Evolutionary conservation across 2,113 vertebrate genomes (phyloP).

Genomic region (Phodopus roborovskii): DNA sequence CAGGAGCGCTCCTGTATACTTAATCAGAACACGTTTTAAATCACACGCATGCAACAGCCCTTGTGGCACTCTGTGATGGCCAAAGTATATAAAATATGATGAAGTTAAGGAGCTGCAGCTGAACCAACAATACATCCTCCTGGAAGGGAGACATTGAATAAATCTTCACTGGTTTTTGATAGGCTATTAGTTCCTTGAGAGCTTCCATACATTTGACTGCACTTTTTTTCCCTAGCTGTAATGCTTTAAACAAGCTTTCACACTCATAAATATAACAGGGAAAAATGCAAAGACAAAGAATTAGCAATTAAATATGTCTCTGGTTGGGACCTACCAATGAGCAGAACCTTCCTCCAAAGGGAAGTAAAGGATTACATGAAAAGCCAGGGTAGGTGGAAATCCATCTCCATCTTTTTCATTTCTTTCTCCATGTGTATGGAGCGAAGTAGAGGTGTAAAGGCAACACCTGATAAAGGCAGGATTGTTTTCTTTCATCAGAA

Average conservation of each 20-base stretch:
- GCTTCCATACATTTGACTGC: constrained; percentile 77
- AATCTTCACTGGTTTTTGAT: constrained; percentile 85
- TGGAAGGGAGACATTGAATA: constrained; percentile 86
- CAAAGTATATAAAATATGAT: constrained; percentile 87
- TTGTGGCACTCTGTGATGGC: constrained; percentile 84
- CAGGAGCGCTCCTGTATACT: constrained; percentile 80
- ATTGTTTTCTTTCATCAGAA: constrained; percentile 53
- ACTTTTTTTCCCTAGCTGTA: constrained; percentile 73
- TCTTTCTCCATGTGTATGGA: constrained; percentile 32
- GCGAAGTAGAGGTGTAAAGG: neutral
- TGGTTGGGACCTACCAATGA: constrained; percentile 66
- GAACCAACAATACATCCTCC: constrained; percentile 88
- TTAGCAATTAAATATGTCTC: constrained; percentile 76
- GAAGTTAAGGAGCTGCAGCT: constrained; percentile 88
- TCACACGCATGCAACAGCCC: constrained; percentile 80
- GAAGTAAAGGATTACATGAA: constrained; percentile 77
- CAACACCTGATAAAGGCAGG: constrained; percentile 50
- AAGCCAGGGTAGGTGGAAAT: constrained; percentile 53
- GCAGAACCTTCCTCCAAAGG: constrained; percentile 64
- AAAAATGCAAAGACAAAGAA: constrained; percentile 77
- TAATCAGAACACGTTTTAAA: constrained; percentile 88
- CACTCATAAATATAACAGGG: constrained; percentile 82
- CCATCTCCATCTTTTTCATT: neutral
- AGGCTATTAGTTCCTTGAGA: constrained; percentile 84
- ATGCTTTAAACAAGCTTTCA: constrained; percentile 80